These are phyloP conservation scores for Labeo calbasu DNA, from an alignment of 2,797 vertebrate genomes.

Conservation along the genomic window DNA sequence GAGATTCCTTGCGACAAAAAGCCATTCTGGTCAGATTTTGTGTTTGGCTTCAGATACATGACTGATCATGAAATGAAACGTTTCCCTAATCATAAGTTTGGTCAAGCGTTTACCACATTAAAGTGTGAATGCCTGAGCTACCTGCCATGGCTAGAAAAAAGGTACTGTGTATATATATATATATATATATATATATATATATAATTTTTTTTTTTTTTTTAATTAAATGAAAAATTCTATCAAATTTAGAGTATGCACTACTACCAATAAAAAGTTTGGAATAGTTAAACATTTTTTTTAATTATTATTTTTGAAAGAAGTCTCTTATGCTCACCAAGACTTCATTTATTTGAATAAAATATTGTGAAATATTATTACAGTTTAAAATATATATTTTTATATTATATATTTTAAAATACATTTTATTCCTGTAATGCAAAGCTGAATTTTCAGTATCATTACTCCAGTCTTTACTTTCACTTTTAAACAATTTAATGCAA, in stretches of 20 bases:
- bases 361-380: neutral
- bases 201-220: neutral
- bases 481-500: no score
- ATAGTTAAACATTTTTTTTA: neutral
- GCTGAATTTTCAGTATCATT: neutral
- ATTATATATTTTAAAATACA: neutral
- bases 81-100: slow-evolving; percentile 84
- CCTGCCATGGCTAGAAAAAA: slow-evolving; percentile 89
- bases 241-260: neutral
- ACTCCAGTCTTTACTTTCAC: neutral
- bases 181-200: no score
- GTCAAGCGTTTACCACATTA: slow-evolving; percentile 88
- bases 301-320: neutral
- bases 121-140: slow-evolving; percentile 88
- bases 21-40: slow-evolving; percentile 87
- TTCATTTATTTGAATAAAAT: neutral
- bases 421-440: neutral
- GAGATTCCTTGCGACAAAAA: slow-evolving; percentile 73
- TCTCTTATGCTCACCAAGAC: neutral
- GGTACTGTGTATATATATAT: slow-evolving; percentile 68
- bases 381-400: neutral
- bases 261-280: neutral
- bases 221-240: neutral
- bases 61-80: slow-evolving; percentile 80
- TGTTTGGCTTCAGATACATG: slow-evolving; percentile 88